Evolutionary conservation across 1,140 invertebrate genomes (phyloP).

Genomic region (Drosophila trapezifrons): DNA sequence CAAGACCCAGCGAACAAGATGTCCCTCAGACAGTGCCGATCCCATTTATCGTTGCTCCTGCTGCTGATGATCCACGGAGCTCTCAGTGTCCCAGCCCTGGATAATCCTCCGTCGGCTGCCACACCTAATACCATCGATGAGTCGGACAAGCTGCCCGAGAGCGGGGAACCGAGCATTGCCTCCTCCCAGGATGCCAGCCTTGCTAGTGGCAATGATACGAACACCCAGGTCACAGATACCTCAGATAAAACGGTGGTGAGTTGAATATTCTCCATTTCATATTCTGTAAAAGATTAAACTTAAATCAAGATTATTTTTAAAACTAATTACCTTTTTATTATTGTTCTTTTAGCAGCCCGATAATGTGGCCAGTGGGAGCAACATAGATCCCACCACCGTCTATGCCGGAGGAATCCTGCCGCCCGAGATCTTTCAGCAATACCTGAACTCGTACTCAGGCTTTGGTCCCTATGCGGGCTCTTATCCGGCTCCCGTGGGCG

Average conservation of each 20-base stretch:
- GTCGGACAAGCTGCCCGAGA: conserved; percentile 54
- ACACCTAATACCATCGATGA: conserved; percentile 58
- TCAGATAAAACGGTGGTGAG: conserved; percentile 52
- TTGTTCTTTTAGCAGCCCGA: conserved; percentile 37
- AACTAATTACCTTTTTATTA: not conserved
- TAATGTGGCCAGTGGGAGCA: conserved; percentile 61
- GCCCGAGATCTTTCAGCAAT: conserved; percentile 80
- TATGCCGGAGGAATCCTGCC: conserved; percentile 69
- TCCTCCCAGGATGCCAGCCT: conserved; percentile 3
- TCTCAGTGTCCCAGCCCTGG: conserved; percentile 51
- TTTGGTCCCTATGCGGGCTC: conserved; percentile 56
- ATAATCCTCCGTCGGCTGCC: conserved; percentile 32
- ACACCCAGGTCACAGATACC: not conserved
- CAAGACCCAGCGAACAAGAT: conserved; percentile 34
- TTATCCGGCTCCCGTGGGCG: conserved; percentile 53
- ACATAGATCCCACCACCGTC: conserved; percentile 65
- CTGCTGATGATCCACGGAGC: conserved; percentile 26
- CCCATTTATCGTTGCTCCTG: conserved; percentile 30
- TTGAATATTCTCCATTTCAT: not conserved
- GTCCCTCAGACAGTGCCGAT: conserved; percentile 18
- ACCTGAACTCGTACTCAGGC: conserved; percentile 74
- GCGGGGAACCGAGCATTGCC: conserved; percentile 11
- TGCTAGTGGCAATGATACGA: conserved; percentile 26
- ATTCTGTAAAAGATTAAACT: not conserved
- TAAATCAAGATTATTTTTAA: not conserved